Evolutionary conservation across 2,113 vertebrate species (phyloP).

Genomic region (Trachemys scripta): DNA sequence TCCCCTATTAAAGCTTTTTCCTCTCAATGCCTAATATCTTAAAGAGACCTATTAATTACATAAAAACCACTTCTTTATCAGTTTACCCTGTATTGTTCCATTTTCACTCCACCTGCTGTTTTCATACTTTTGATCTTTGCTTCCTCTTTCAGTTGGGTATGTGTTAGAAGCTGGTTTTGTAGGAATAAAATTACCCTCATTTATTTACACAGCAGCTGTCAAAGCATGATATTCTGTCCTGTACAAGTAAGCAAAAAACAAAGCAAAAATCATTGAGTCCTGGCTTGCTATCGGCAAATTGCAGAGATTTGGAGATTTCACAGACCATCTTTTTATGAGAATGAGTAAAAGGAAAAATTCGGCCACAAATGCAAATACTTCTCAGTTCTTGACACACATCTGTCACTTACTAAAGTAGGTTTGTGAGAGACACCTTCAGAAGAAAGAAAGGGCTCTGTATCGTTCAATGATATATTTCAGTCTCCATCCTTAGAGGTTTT

Average conservation of each 20-base stretch:
- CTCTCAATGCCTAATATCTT: not conserved
- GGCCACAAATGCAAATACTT: conserved; percentile 15
- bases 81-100: not conserved
- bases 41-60: not conserved
- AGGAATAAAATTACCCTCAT: conserved; percentile 60
- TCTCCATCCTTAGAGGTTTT: too few species aligned
- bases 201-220: conserved; percentile 63
- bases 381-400: not conserved
- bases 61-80: not conserved
- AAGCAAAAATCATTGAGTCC: conserved; percentile 2
- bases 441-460: not conserved
- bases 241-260: conserved; percentile 19
- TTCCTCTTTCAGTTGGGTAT: conserved; percentile 15
- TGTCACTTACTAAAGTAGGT: conserved; percentile 40
- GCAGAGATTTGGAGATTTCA: conserved; percentile 9
- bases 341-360: conserved; percentile 44
- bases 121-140: conserved; percentile 39
- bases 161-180: conserved; percentile 54
- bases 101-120: conserved; percentile 16
- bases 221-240: conserved; percentile 25
- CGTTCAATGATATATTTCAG: not conserved
- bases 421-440: conserved; percentile 20
- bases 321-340: conserved; percentile 26
- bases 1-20: not conserved
- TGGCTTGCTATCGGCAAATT: conserved; percentile 50